Conservation (phyloP, 2,113 vertebrate genomes). For the Dinomys branickii region DNA sequence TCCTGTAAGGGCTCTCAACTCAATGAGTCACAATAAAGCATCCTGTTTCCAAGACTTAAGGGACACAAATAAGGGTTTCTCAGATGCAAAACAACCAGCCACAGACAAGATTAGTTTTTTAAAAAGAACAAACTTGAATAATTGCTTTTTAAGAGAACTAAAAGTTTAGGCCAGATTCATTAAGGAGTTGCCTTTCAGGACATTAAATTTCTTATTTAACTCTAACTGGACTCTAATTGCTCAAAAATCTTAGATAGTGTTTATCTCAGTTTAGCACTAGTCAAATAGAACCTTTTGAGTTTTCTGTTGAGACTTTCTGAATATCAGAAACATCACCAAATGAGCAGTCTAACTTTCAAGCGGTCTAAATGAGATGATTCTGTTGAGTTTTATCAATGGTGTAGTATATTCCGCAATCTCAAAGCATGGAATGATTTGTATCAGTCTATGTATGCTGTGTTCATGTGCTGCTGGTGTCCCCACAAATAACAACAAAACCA, state of each 20-base stretch:
- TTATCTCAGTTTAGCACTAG: slow-evolving; percentile 23
- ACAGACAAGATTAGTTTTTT: background rate
- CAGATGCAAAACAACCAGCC: background rate
- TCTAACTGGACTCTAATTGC: slow-evolving; percentile 16
- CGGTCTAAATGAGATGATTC: background rate
- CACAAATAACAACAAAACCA: background rate
- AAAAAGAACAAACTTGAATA: slow-evolving; percentile 33
- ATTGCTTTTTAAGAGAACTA: slow-evolving; percentile 27
- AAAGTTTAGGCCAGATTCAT: slow-evolving; percentile 49
- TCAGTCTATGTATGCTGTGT: background rate
- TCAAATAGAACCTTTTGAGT: slow-evolving; percentile 42
- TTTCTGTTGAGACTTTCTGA: slow-evolving; percentile 8
- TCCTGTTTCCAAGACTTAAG: slow-evolving; percentile 21
- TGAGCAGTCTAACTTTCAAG: slow-evolving; percentile 16
- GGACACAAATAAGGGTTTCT: slow-evolving; percentile 41
- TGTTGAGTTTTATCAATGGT: background rate
- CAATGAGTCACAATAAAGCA: slow-evolving; percentile 43
- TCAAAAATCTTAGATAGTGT: slow-evolving; percentile 14
- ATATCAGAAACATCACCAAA: slow-evolving; percentile 29
- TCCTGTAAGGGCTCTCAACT: background rate
- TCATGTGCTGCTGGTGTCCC: too few species aligned
- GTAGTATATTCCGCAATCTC: background rate
- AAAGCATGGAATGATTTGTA: background rate
- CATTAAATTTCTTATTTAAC: slow-evolving; percentile 52
- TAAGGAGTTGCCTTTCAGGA: slow-evolving; percentile 49